phyloP scores from a whole-genome alignment of 2,888 invertebrate species.

The Iphiclides podalirius region DNA sequence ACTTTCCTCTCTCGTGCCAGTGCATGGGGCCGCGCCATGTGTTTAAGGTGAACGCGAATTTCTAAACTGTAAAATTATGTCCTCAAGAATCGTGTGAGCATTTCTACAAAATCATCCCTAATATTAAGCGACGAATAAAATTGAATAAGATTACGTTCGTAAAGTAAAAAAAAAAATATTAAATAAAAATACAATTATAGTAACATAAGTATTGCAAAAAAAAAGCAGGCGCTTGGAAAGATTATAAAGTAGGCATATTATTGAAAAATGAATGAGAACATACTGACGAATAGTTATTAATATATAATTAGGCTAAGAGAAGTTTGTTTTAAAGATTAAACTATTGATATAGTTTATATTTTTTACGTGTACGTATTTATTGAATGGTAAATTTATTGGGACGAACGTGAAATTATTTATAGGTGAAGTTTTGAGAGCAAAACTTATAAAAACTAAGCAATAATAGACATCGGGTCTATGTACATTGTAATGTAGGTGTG shows the following conservation, averaged over 20 bases:
- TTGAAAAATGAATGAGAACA: constrained; percentile 75
- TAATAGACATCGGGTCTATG: constrained; percentile 76
- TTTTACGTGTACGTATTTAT: constrained; percentile 81
- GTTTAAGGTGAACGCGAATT: constrained; percentile 51
- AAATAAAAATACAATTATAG: constrained; percentile 54
- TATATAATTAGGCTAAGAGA: constrained; percentile 75
- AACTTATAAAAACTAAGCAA: constrained; percentile 79
- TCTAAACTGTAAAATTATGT: constrained; percentile 52
- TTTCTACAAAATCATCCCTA: constrained; percentile 47
- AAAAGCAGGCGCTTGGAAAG: constrained; percentile 76
- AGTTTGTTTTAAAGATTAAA: constrained; percentile 81
- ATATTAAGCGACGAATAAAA: constrained; percentile 58
- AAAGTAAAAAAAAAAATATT: constrained; percentile 55
- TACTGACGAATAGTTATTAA: constrained; percentile 79
- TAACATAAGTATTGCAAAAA: constrained; percentile 68
- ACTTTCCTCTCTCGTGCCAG: constrained; percentile 71
- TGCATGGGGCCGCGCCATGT: constrained; percentile 46
- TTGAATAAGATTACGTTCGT: constrained; percentile 61
- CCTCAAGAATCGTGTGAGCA: constrained; percentile 44
- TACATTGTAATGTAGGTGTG: constrained; percentile 75
- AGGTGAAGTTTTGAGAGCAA: constrained; percentile 75
- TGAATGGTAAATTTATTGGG: constrained; percentile 80
- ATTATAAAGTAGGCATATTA: constrained; percentile 79
- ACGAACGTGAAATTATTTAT: constrained; percentile 78
- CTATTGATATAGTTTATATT: constrained; percentile 81